Evolutionary conservation across 2,888 invertebrate genomes (phyloP).

Genomic region (Ormia ochracea): DNA sequence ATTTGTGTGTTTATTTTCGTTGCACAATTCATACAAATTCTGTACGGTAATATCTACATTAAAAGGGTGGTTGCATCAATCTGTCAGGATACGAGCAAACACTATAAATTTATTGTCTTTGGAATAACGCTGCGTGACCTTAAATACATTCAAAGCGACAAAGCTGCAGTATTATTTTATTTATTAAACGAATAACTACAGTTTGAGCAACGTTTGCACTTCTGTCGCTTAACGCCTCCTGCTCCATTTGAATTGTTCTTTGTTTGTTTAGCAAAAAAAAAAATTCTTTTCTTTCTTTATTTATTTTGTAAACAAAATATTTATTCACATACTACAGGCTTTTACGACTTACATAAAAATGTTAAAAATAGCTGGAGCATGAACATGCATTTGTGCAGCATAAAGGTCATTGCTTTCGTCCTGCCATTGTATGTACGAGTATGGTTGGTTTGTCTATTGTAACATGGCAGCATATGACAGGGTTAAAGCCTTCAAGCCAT

Average conservation of each 20-base stretch:
- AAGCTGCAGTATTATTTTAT: not conserved
- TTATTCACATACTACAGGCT: not conserved
- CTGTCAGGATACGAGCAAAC: not conserved
- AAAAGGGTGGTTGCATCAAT: conserved; percentile 23
- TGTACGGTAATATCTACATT: too few relatives aligned
- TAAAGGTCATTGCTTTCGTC: conserved; percentile 58
- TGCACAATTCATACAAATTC: conserved; percentile 18
- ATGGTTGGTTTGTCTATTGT: conserved; percentile 3
- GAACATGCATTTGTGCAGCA: conserved; percentile 6
- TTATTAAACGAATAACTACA: not conserved
- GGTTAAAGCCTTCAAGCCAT: conserved; percentile 28
- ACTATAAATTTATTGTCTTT: too few relatives aligned
- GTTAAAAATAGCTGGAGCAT: conserved; percentile 30
- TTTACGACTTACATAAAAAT: not conserved
- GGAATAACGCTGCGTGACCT: too few relatives aligned
- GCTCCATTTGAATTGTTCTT: not conserved
- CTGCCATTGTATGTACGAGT: conserved; percentile 23
- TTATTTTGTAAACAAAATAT: not conserved
- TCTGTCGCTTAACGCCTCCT: not conserved
- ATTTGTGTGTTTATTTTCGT: not conserved
- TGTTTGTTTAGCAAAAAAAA: not conserved
- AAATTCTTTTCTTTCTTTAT: conserved; percentile 6
- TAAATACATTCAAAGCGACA: not conserved
- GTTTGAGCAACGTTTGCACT: not conserved
- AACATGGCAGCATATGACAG: conserved; percentile 19